Evolutionary conservation across 2,113 vertebrate species (phyloP), one percentile per base, ranked within the genome.

Genomic region (Ranitomeya variabilis): DNA sequence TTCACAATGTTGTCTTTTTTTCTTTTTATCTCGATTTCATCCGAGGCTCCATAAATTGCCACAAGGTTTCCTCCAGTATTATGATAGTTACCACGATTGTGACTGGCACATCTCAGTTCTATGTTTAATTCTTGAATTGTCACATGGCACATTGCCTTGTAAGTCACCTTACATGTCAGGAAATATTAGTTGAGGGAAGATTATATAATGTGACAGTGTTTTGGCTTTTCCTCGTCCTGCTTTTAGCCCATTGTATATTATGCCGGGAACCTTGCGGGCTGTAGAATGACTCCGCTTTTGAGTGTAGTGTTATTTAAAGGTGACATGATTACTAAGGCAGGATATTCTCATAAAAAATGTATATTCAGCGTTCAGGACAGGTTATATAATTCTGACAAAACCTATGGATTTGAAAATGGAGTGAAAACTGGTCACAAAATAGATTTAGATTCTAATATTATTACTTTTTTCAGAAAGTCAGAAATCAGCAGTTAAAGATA

Each of bases 291-390:
- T 64, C 14, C 11, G 19, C 18, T 18, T 59, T 12, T 81, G 79
- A 82, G 67, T 4, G 51, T 26, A 64, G 69, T 8, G 51, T 83
- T 83, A 88, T 83, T 76, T 88, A 76, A 62, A 88, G 69, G 67
- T 64, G 59, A 52, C 10, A 11, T 60, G 86, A 74, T 87, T 79
- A 87, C 79, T 83, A 76, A 76, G 87, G 31, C 37, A 59, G 45
- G 55, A 57, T 60, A 69, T 62, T 83, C 69, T 76, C 67, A 88
- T 83, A 74, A 88, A 83, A 64, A 67, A 88, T 88, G 76, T 64
- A 88, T 21, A 74, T 37, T 52, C 23, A 11, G 51, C n/a, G 52
- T 62, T 76, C 67, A 77, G 71, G 71, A 18, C 51, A 71, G 18
- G 51, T 69, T 69, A 84, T 57, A 26, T 54, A 54, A 67, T 71